Evolutionary conservation across 2,113 vertebrate genomes (phyloP), one percentile per base, ranked within the genome.

Genomic region (Ifrita kowaldi): DNA sequence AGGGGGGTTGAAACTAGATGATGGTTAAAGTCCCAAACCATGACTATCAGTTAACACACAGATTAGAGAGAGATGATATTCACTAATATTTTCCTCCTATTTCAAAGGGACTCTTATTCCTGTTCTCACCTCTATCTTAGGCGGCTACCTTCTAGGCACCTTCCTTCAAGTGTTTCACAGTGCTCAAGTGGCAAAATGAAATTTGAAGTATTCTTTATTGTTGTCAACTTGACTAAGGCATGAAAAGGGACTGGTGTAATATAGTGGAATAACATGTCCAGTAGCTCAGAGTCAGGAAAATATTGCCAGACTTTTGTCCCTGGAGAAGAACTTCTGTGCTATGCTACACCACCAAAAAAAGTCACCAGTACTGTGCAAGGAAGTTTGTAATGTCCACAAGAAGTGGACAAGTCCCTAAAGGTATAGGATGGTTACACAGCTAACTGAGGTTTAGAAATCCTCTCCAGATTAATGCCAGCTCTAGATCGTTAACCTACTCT

Each of bases 191-290:
- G 60, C 50, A 89, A 57, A 91, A 77, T 11, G 1, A 91, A 77
- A 23, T 46, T 41, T 0, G 0, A 74, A 28, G 15, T 55, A 59
- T 23, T 44, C 19, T 76, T 81, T 63, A 30, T 42, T 4, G 3
- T 62, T 55, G 67, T 6, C 28, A 63, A 9, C 28, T 91, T 3
- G 1, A 26, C 24, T 20, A 75, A 60, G 15, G 6, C 28, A 64
- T 33, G 47, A 35, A 49, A 64, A 79, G 3, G 6, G 13, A 60
- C 30, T 7, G 18, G 3, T 41, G 32, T 44, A 59, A 47, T 23
- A 44, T 3, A 57, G 35, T 50, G 22, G 35, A 84, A 88, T 6
- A 57, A 13, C 8, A 49, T 21, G 32, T 5, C 26, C 4, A 4
- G 11, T 64, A 69, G 19, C 17, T 56, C 22, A 65, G 12, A 64